phyloP scores from a whole-genome alignment of 1,140 invertebrate genomes.

The Zaprionus lachaisei region DNA sequence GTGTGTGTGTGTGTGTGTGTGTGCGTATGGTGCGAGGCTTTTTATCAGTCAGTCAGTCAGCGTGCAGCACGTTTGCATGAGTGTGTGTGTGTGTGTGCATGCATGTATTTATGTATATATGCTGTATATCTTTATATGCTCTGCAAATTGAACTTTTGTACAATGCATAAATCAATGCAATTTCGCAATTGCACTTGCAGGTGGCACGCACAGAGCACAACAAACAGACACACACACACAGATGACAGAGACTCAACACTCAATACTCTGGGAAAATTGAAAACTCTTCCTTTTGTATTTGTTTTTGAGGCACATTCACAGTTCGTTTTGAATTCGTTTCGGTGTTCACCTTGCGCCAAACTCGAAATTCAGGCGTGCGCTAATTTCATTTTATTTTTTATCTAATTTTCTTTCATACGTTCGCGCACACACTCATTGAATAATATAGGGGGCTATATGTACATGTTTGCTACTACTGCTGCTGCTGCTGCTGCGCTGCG shows the following conservation, averaged over 20 bases:
- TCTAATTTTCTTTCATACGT: slow-evolving; percentile 73
- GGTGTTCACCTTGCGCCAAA: slow-evolving; percentile 67
- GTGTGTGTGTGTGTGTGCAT: slow-evolving; percentile 20
- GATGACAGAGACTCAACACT: slow-evolving; percentile 3
- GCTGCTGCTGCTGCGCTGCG: slow-evolving; percentile 44
- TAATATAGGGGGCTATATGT: slow-evolving; percentile 47
- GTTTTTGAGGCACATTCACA: slow-evolving; percentile 40
- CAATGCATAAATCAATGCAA: slow-evolving; percentile 74
- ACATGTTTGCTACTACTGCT: slow-evolving; percentile 53
- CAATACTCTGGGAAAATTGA: slow-evolving; percentile 55
- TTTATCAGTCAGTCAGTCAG: slow-evolving; percentile 71
- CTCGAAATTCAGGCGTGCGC: slow-evolving; percentile 80
- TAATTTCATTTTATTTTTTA: slow-evolving; percentile 73
- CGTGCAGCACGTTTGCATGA: slow-evolving; percentile 18
- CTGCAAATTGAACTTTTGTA: slow-evolving; percentile 51
- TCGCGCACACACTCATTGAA: slow-evolving; percentile 74
- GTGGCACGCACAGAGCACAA: slow-evolving; percentile 52
- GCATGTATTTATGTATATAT: slow-evolving; percentile 25
- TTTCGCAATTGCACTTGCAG: slow-evolving; percentile 42
- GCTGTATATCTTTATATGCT: slow-evolving; percentile 53
- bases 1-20: slow-evolving; percentile 23
- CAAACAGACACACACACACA: slow-evolving; percentile 54
- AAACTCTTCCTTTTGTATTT: slow-evolving; percentile 55
- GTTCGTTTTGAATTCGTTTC: slow-evolving; percentile 56
- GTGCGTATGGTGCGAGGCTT: slow-evolving; percentile 32